Evolutionary conservation across 2,113 vertebrate genomes (phyloP).

Genomic region (Clinocottus analis): DNA sequence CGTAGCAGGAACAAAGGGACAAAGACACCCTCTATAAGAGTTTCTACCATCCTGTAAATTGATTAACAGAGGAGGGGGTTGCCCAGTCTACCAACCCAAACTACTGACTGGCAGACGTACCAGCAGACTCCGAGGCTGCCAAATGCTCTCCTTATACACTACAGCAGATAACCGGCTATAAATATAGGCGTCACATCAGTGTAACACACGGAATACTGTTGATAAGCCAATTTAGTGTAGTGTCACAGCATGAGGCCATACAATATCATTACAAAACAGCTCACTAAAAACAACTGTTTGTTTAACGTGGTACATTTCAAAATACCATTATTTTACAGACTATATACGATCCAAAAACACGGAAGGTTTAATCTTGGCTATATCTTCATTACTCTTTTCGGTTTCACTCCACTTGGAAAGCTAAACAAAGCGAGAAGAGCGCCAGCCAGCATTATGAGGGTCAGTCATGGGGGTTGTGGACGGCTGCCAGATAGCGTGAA

Average conservation of each 20-base stretch:
- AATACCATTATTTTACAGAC: slow-evolving; percentile 59
- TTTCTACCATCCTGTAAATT: slow-evolving; percentile 82
- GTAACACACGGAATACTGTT: slow-evolving; percentile 42
- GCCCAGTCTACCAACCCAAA: slow-evolving; percentile 65
- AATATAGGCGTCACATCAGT: slow-evolving; percentile 53
- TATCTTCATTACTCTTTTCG: slow-evolving; percentile 63
- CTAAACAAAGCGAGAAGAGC: slow-evolving; percentile 73
- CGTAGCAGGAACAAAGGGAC: slow-evolving; percentile 80
- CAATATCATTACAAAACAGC: slow-evolving; percentile 15
- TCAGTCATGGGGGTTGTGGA: slow-evolving; percentile 75
- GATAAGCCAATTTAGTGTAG: slow-evolving; percentile 49
- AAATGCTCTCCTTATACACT: slow-evolving; percentile 57
- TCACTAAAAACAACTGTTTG: slow-evolving; percentile 21
- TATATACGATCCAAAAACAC: slow-evolving; percentile 45
- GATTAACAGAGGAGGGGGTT: slow-evolving; percentile 77
- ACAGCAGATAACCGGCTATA: slow-evolving; percentile 29
- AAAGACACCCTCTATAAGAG: slow-evolving; percentile 79
- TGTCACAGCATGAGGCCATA: slow-evolving; percentile 23
- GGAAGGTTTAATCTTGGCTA: slow-evolving; percentile 65
- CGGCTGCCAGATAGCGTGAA: slow-evolving; percentile 78
- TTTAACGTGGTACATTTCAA: slow-evolving; percentile 14
- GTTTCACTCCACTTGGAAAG: slow-evolving; percentile 71
- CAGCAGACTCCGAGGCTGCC: slow-evolving; percentile 64
- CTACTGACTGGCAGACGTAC: slow-evolving; percentile 72
- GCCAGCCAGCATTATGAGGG: slow-evolving; percentile 77